These are phyloP conservation scores for Macropis europaea DNA, from an alignment of 2,888 invertebrate species.

Conservation along the genomic window DNA sequence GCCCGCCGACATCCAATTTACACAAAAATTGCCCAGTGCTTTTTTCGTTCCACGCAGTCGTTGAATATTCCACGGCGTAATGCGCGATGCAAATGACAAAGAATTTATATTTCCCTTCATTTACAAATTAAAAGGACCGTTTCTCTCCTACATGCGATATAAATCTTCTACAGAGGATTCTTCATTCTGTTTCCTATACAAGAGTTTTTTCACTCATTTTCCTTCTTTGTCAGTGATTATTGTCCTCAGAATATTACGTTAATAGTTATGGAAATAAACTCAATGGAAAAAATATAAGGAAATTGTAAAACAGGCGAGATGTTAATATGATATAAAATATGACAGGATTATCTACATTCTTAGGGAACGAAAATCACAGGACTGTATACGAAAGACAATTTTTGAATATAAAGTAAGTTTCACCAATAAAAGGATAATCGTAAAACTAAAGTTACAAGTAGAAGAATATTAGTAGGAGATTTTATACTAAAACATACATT, in stretches of 20 bases:
- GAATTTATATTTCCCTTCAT: conserved; percentile 70
- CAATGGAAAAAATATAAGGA: too few relatives aligned
- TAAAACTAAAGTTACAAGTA: too few relatives aligned
- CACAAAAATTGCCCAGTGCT: conserved; percentile 42
- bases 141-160: neutral
- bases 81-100: conserved; percentile 68
- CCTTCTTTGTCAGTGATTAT: conserved; percentile 1
- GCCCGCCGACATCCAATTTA: conserved; percentile 27
- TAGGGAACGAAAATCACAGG: too few relatives aligned
- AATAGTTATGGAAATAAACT: conserved; percentile 1
- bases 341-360: too few relatives aligned
- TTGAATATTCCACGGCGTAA: conserved; percentile 64
- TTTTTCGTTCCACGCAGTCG: conserved; percentile 31
- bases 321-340: too few relatives aligned
- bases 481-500: too few relatives aligned
- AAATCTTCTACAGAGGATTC: neutral
- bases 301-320: too few relatives aligned
- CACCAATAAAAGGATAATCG: too few relatives aligned
- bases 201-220: neutral
- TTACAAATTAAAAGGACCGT: conserved; percentile 67
- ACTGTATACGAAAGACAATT: too few relatives aligned
- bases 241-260: neutral
- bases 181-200: neutral
- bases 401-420: too few relatives aligned
- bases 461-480: too few relatives aligned